These are phyloP conservation scores for Hermatobates lingyangjiaoensis DNA, from an alignment of 1,140 invertebrate genomes.

Conservation along the genomic window DNA sequence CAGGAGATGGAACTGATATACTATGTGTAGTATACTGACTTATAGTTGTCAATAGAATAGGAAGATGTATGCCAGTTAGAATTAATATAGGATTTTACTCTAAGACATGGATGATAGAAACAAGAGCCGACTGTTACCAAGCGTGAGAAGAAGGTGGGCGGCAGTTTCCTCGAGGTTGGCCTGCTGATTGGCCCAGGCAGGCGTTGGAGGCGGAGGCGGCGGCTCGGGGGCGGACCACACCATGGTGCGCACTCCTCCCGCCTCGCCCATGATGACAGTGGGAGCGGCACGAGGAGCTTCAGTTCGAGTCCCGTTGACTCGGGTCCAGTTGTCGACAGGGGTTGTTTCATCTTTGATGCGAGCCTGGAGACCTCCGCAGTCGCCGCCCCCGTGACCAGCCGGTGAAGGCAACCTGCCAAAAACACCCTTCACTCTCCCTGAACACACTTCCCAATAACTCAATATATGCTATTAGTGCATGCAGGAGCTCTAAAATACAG, in stretches of 20 bases:
- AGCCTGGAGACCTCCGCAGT: too few relatives aligned
- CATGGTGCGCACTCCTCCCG: slow-evolving; percentile 76
- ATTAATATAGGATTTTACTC: too few relatives aligned
- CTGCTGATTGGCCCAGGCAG: slow-evolving; percentile 5
- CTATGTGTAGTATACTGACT: too few relatives aligned
- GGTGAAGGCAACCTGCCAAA: not conserved
- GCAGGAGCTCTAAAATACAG: too few relatives aligned
- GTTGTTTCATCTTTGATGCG: too few relatives aligned
- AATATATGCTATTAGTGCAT: slow-evolving; percentile 43
- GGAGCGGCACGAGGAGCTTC: slow-evolving; percentile 40
- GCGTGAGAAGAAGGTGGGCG: slow-evolving; percentile 58
- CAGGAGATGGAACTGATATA: too few relatives aligned
- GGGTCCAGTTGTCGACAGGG: slow-evolving; percentile 17
- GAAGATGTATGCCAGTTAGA: too few relatives aligned
- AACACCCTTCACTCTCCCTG: slow-evolving; percentile 2
- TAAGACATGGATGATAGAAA: too few relatives aligned
- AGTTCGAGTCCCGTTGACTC: slow-evolving; percentile 22
- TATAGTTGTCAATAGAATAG: too few relatives aligned
- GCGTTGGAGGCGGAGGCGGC: slow-evolving; percentile 30
- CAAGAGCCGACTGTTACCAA: slow-evolving; percentile 50
- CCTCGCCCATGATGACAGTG: slow-evolving; percentile 76
- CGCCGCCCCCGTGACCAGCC: slow-evolving; percentile 14
- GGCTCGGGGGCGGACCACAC: slow-evolving; percentile 51
- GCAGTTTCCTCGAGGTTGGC: slow-evolving; percentile 50
- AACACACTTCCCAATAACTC: slow-evolving; percentile 30